These are phyloP conservation scores for Enteromius viviparus DNA, from an alignment of 2,797 vertebrate species.

Conservation along the genomic window DNA sequence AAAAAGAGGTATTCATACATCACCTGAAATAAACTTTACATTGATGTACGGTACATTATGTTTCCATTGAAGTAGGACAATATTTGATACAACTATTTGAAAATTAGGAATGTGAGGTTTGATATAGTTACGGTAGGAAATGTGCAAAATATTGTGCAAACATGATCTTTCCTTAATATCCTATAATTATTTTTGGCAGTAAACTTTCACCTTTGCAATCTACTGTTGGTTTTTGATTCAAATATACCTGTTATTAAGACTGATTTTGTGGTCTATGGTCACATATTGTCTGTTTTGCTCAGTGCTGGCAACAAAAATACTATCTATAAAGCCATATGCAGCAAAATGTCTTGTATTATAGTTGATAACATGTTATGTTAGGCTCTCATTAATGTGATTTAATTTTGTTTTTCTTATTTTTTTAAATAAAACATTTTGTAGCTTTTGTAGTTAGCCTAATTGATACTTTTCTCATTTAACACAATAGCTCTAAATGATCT, in stretches of 20 bases:
- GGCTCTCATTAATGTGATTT: background rate
- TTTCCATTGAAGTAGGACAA: background rate
- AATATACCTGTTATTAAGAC: background rate
- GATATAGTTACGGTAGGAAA: no score
- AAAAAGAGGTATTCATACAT: background rate
- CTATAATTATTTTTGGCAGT: no score
- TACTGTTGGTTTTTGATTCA: no score
- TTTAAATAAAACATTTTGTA: background rate
- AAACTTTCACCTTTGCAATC: background rate
- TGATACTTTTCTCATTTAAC: background rate
- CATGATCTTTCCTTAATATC: no score
- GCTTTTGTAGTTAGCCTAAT: no score
- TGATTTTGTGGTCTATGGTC: no score
- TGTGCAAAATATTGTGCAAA: no score
- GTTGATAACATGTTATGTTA: background rate
- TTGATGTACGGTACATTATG: no score
- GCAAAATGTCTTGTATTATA: background rate
- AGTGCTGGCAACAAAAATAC: background rate
- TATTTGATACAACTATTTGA: no score
- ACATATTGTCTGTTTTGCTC: background rate
- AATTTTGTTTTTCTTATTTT: background rate
- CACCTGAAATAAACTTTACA: no score
- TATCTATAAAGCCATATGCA: background rate
- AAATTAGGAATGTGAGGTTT: no score
- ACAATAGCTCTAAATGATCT: background rate